These are phyloP conservation scores for Enoplosus armatus DNA, from an alignment of 2,797 vertebrate genomes.

Conservation along the genomic window DNA sequence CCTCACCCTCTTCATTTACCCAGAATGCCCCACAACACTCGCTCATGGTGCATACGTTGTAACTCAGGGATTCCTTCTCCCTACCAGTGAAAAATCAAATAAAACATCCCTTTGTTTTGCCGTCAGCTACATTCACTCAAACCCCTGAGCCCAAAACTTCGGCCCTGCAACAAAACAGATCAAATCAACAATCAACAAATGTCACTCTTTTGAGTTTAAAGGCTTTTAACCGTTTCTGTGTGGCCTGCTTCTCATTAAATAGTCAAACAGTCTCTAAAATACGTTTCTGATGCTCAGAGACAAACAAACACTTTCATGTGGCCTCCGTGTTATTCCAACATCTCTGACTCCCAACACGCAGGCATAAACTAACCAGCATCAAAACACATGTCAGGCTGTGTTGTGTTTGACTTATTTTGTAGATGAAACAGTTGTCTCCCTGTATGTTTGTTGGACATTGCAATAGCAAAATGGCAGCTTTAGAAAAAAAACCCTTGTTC, in stretches of 20 bases:
- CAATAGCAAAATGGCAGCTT: not conserved
- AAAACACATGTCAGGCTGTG: not conserved
- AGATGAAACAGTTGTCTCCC: not conserved
- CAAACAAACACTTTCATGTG: slow-evolving; percentile 27
- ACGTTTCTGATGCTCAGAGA: slow-evolving; percentile 27
- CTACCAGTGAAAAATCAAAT: not conserved
- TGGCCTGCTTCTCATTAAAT: slow-evolving; percentile 22
- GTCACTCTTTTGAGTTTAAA: not conserved
- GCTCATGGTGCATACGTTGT: not conserved
- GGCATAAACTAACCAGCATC: slow-evolving; percentile 23
- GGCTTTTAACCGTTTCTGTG: not conserved
- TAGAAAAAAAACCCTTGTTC: no score
- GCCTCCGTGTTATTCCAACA: not conserved
- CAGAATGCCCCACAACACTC: slow-evolving; percentile 15
- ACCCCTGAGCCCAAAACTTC: not conserved
- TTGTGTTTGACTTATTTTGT: not conserved
- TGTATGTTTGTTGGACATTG: no score
- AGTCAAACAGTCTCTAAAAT: slow-evolving; percentile 14
- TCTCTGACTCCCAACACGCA: not conserved
- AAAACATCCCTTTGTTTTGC: not conserved
- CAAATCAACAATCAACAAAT: not conserved
- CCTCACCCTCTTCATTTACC: not conserved
- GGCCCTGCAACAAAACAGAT: no score
- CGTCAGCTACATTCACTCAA: not conserved
- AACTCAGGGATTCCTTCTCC: not conserved